Evolutionary conservation across 2,888 invertebrate species (phyloP).

Genomic region (Ornithoptera priamus): DNA sequence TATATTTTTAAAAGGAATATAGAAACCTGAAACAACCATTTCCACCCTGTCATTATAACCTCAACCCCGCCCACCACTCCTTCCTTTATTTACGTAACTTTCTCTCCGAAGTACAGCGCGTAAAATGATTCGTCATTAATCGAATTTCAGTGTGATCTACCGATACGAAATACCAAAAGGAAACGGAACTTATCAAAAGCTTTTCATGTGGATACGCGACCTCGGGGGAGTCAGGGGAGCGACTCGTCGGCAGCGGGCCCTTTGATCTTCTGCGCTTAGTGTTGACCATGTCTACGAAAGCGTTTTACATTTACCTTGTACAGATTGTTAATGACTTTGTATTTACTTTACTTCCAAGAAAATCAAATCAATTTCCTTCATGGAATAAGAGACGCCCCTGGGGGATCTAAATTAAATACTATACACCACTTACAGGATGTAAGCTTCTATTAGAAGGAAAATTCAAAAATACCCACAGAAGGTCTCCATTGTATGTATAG

Average conservation of each 20-base stretch:
- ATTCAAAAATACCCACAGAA: too few species aligned
- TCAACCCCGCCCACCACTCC: background rate
- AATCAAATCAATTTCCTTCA: too few species aligned
- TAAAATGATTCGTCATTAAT: conserved; percentile 44
- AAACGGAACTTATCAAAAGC: conserved; percentile 34
- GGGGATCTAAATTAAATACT: too few species aligned
- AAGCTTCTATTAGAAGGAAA: too few species aligned
- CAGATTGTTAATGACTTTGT: too few species aligned
- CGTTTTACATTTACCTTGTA: too few species aligned
- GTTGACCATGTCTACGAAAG: background rate
- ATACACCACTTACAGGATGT: too few species aligned
- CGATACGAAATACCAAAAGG: conserved; percentile 36
- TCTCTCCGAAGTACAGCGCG: conserved; percentile 14
- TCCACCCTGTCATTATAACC: too few species aligned
- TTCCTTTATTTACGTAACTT: background rate
- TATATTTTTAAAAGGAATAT: conserved; percentile 5
- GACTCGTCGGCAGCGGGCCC: conserved; percentile 32
- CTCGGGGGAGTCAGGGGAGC: conserved; percentile 34
- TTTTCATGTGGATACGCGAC: conserved; percentile 34
- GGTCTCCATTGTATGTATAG: too few species aligned
- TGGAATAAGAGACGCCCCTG: too few species aligned
- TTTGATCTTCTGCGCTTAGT: conserved; percentile 31
- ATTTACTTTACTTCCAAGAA: too few species aligned
- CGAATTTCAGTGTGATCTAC: conserved; percentile 32
- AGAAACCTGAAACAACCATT: conserved; percentile 5